phyloP scores from a whole-genome alignment of 2,113 vertebrate genomes.

The Scytalopus superciliaris region DNA sequence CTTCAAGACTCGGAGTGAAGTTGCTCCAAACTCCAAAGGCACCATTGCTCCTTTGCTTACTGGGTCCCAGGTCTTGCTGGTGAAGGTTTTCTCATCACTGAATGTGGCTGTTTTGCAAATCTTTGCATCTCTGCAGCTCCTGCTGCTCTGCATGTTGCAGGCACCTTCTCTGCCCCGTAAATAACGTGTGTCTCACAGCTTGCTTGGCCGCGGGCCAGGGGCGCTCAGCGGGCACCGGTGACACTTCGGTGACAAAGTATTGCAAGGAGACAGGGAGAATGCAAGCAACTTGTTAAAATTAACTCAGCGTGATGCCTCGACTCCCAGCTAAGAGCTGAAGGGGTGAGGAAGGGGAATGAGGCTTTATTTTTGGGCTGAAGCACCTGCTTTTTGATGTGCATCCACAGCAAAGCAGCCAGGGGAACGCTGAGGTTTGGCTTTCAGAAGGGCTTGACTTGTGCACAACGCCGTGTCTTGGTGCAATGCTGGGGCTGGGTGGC shows the following conservation, averaged over 20 bases:
- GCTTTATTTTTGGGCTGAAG: neutral
- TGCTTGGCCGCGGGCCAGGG: neutral
- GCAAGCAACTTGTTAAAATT: neutral
- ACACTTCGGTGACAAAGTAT: neutral
- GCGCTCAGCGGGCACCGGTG: rapidly evolving
- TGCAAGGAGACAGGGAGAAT: neutral
- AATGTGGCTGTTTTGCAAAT: neutral
- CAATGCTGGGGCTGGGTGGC: neutral
- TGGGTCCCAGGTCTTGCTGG: neutral
- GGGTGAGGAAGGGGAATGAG: neutral
- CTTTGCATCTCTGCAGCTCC: neutral
- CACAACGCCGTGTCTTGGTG: rapidly evolving
- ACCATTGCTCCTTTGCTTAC: neutral
- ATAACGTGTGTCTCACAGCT: rapidly evolving
- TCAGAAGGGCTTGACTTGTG: neutral
- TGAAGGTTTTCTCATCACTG: neutral
- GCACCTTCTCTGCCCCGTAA: neutral
- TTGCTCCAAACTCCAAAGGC: neutral
- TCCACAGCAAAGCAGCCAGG: neutral
- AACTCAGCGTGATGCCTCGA: neutral
- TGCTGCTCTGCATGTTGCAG: neutral
- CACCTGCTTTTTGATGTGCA: neutral
- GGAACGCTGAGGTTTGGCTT: neutral
- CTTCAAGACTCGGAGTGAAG: neutral
- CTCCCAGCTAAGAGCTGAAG: rapidly evolving